Conservation (phyloP, 2,797 vertebrate species). For the Xenentodon cancila region DNA sequence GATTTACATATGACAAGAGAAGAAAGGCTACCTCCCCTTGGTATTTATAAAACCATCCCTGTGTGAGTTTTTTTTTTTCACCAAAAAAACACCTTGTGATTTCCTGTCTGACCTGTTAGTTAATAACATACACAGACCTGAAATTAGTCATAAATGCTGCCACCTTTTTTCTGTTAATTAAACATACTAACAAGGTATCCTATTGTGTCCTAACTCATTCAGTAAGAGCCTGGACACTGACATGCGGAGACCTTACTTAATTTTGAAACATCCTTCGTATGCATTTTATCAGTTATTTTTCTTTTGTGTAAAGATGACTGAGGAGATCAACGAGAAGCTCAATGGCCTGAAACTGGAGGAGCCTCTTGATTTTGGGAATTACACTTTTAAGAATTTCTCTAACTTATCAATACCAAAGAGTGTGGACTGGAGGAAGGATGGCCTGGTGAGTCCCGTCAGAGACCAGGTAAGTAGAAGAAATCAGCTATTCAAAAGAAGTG, state of each 20-base stretch:
- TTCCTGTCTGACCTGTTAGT: no score
- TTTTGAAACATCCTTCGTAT: not conserved
- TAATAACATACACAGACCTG: no score
- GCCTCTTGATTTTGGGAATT: conserved; percentile 26
- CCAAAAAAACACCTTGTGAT: no score
- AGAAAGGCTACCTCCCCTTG: no score
- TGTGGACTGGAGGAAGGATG: conserved; percentile 86
- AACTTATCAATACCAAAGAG: conserved; percentile 43
- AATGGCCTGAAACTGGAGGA: conserved; percentile 72
- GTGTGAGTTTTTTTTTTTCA: no score
- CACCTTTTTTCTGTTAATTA: no score
- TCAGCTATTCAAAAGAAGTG: not conserved
- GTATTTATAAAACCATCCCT: no score
- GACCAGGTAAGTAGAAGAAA: conserved; percentile 79
- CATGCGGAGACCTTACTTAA: not conserved
- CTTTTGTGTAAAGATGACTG: conserved; percentile 73
- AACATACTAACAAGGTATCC: no score
- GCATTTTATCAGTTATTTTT: conserved; percentile 4
- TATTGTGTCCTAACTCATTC: no score
- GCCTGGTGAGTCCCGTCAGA: conserved; percentile 84
- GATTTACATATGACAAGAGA: no score
- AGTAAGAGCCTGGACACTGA: not conserved
- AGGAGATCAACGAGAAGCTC: conserved; percentile 78
- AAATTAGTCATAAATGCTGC: no score
- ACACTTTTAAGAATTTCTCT: not conserved